These are phyloP conservation scores for Thamnaconus septentrionalis DNA, from an alignment of 2,113 vertebrate species.

Conservation along the genomic window DNA sequence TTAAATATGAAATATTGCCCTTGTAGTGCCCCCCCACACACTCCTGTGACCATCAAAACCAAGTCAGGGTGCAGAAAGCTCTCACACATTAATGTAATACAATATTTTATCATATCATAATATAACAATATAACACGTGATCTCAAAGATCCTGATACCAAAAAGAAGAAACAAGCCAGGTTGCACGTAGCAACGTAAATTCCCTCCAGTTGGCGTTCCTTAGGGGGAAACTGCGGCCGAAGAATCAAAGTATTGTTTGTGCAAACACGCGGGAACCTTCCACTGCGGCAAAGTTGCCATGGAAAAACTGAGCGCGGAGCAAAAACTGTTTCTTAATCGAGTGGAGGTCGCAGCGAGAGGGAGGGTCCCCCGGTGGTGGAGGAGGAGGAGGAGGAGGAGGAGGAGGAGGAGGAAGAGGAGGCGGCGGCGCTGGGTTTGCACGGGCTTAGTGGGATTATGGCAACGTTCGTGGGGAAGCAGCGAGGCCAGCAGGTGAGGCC, in stretches of 20 bases:
- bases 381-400: constrained; percentile 4
- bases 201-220: too few relatives aligned
- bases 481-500: constrained; percentile 89
- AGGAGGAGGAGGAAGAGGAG: constrained; percentile 55
- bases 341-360: constrained; percentile 1
- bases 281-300: background rate
- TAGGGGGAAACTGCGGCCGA: too few relatives aligned
- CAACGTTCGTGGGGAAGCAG: constrained; percentile 88
- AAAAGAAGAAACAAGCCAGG: too few relatives aligned
- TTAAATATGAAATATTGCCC: too few relatives aligned
- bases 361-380: background rate
- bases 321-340: background rate
- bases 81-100: too few relatives aligned
- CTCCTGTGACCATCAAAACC: too few relatives aligned
- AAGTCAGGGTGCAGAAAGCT: too few relatives aligned
- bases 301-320: background rate
- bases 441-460: constrained; percentile 85
- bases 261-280: constrained; percentile 6
- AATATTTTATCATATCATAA: too few relatives aligned
- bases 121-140: too few relatives aligned
- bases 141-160: too few relatives aligned
- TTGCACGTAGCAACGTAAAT: too few relatives aligned
- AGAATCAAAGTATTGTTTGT: background rate
- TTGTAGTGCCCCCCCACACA: too few relatives aligned
- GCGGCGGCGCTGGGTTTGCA: constrained; percentile 70